Percentiles rank a stretch among this genome's conserved stretches.
Conservation (phyloP, 2,888 invertebrate genomes). For the Orgyia antiqua region DNA sequence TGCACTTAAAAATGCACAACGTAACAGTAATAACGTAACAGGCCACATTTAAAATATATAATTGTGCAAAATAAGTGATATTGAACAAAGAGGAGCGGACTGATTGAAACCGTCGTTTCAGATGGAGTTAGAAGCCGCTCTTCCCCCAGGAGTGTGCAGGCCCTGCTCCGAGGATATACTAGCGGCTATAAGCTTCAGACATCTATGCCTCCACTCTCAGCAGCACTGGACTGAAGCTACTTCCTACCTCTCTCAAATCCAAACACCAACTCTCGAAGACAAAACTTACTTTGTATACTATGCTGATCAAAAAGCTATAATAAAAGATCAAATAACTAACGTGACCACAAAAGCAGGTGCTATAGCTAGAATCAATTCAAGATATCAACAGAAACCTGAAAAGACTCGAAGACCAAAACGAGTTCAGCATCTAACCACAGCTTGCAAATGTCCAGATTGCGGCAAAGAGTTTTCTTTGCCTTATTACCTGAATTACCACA, state of each 20-base stretch:
- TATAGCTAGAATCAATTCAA: conserved; percentile 28
- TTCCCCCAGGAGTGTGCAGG: conserved; percentile 52
- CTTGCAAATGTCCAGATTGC: conserved; percentile 42
- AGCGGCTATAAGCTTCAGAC: conserved; percentile 40
- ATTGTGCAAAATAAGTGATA: too few species aligned
- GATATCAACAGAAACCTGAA: conserved; percentile 10
- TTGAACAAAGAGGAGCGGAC: conserved; percentile 44
- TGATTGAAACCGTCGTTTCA: conserved; percentile 66
- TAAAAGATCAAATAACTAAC: conserved; percentile 30
- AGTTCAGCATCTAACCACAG: conserved; percentile 1
- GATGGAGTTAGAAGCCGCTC: conserved; percentile 46
- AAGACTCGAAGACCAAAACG: conserved; percentile 8
- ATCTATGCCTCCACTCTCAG: conserved; percentile 40
- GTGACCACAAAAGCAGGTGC: conserved; percentile 23
- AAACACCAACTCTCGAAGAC: conserved; percentile 27
- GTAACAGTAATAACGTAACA: too few species aligned
- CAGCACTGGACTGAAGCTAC: conserved; percentile 41
- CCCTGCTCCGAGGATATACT: conserved; percentile 42
- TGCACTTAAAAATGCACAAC: too few species aligned
- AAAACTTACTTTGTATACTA: conserved; percentile 43
- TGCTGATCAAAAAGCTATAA: conserved; percentile 24
- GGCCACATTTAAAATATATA: too few species aligned
- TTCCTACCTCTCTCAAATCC: conserved; percentile 26
- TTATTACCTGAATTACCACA: conserved; percentile 43
- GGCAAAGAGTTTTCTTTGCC: conserved; percentile 36